phyloP scores from a whole-genome alignment of 2,797 vertebrate genomes.

The Hephaestus fuliginosus region DNA sequence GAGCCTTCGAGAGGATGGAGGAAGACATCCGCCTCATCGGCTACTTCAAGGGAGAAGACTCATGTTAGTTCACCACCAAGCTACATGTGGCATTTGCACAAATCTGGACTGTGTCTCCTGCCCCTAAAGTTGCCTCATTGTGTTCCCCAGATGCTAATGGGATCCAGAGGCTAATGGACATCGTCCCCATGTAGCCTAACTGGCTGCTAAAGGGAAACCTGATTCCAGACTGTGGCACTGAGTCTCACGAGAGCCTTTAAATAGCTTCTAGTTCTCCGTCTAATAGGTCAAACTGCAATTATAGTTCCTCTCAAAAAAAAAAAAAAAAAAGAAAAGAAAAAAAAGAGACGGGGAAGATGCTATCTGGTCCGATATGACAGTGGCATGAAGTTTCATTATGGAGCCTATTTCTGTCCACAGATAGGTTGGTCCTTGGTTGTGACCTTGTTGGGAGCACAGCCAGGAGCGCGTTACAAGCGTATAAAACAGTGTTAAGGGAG shows the following conservation, averaged over 20 bases:
- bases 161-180: conserved; percentile 63
- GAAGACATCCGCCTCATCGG: conserved; percentile 96
- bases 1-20: conserved; percentile 95
- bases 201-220: conserved; percentile 60
- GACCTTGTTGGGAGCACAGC: conserved; percentile 73
- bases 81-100: neutral
- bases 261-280: conserved; percentile 71
- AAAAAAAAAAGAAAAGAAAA: conserved; percentile 27
- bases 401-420: conserved; percentile 66
- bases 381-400: conserved; percentile 72
- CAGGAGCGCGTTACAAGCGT: conserved; percentile 36
- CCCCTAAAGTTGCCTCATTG: neutral
- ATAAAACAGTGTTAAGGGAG: conserved; percentile 56
- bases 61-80: conserved; percentile 84
- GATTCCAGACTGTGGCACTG: conserved; percentile 58
- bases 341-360: conserved; percentile 52
- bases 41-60: conserved; percentile 95
- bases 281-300: conserved; percentile 79
- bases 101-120: neutral
- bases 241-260: conserved; percentile 70
- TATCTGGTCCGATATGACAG: conserved; percentile 61
- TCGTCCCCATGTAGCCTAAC: conserved; percentile 31
- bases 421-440: conserved; percentile 65
- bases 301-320: conserved; percentile 53
- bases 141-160: conserved; percentile 43